Evolutionary conservation across 2,113 vertebrate genomes (phyloP).

Genomic region (Periophthalmodon schlosseri): DNA sequence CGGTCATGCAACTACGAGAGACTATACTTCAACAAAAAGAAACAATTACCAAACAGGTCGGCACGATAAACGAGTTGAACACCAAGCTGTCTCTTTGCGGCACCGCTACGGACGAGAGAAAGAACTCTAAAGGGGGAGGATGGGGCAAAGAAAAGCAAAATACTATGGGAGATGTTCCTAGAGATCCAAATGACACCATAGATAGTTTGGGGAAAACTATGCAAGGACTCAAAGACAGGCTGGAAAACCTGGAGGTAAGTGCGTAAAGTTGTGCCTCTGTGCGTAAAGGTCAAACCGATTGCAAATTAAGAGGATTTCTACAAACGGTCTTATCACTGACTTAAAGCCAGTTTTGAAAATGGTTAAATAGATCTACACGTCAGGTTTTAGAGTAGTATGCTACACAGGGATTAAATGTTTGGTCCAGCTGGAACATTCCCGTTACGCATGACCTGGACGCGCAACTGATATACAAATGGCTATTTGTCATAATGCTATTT

Average conservation of each 20-base stretch:
- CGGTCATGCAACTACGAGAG: constrained; percentile 91
- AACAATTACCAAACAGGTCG: constrained; percentile 87
- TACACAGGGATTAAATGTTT: constrained; percentile 17
- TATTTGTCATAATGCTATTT: neutral
- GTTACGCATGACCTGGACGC: neutral
- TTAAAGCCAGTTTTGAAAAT: constrained; percentile 5
- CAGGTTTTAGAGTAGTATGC: constrained; percentile 5
- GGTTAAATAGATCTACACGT: neutral
- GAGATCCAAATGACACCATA: constrained; percentile 87
- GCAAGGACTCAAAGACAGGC: constrained; percentile 90
- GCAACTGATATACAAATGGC: neutral
- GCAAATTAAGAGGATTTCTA: constrained; percentile 18
- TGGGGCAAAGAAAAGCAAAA: constrained; percentile 84
- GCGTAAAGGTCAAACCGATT: constrained; percentile 45
- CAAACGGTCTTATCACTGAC: neutral
- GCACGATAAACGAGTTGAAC: constrained; percentile 91
- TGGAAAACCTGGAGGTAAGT: constrained; percentile 92
- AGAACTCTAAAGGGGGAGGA: constrained; percentile 59
- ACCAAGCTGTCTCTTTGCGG: constrained; percentile 91
- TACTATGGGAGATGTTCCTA: constrained; percentile 95
- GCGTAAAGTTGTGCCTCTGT: neutral
- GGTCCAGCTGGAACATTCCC: neutral
- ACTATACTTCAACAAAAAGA: constrained; percentile 94
- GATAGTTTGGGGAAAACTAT: constrained; percentile 93
- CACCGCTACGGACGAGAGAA: constrained; percentile 71